Percentiles rank a stretch among this genome's conserved stretches.
phyloP scores from a whole-genome alignment of 1,140 invertebrate species.

The Saxidomus purpurata region DNA sequence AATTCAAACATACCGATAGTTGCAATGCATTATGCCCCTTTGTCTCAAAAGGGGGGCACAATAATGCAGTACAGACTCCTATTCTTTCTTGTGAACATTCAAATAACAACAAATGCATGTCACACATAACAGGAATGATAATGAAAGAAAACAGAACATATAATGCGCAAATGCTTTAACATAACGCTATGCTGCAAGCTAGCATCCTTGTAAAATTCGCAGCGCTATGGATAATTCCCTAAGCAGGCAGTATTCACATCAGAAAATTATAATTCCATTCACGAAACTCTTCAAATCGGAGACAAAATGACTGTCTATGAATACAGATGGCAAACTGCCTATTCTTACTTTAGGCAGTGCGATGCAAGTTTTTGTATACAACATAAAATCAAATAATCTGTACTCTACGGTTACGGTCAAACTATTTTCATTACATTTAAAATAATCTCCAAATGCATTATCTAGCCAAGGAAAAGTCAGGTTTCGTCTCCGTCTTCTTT shows the following conservation, averaged over 20 bases:
- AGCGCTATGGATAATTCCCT: not conserved
- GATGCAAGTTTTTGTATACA: constrained; percentile 1
- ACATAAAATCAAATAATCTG: not conserved
- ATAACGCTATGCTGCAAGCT: constrained; percentile 20
- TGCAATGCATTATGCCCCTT: too few species aligned
- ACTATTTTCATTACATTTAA: constrained; percentile 2
- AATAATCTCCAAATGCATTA: constrained; percentile 25
- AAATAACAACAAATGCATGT: too few species aligned
- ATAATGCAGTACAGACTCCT: too few species aligned
- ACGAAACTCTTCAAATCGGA: not conserved
- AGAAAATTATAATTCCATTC: not conserved
- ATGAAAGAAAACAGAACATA: not conserved
- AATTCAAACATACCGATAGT: too few species aligned
- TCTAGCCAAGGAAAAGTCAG: not conserved
- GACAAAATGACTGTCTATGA: not conserved
- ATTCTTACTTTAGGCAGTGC: not conserved
- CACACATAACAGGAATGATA: too few species aligned
- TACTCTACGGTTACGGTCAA: not conserved
- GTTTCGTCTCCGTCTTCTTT: not conserved
- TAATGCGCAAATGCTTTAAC: constrained; percentile 24
- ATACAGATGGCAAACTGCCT: not conserved
- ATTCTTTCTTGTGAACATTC: too few species aligned
- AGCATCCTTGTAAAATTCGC: not conserved
- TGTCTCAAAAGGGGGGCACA: too few species aligned
- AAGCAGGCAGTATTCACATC: constrained; percentile 3